A percentile compares a stretch with the other conserved stretches of the same genome.
These are phyloP conservation scores for Coregonus clupeaformis DNA, from an alignment of 2,113 vertebrate species.

Conservation along the genomic window DNA sequence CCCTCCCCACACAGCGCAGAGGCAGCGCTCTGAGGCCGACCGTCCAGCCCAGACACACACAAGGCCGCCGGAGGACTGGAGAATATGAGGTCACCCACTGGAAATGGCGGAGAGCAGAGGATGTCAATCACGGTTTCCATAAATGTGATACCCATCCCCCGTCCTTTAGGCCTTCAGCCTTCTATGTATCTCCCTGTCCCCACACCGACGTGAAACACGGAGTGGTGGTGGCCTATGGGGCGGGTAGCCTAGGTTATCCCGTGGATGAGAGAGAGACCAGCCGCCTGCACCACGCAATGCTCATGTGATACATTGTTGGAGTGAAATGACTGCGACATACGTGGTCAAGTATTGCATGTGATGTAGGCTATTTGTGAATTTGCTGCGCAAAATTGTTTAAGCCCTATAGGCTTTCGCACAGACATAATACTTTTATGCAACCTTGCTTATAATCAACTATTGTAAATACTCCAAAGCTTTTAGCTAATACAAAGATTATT, in stretches of 20 bases:
- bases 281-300: conserved; percentile 7
- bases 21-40: conserved; percentile 62
- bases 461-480: too few relatives aligned
- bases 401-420: too few relatives aligned
- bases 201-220: background rate
- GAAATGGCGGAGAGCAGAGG: conserved; percentile 59
- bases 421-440: too few relatives aligned
- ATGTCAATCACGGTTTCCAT: conserved; percentile 70
- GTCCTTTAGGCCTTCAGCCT: conserved; percentile 16
- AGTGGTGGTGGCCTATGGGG: conserved; percentile 47
- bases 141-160: conserved; percentile 54
- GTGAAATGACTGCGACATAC: conserved; percentile 42
- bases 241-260: background rate
- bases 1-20: conserved; percentile 41
- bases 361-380: too few relatives aligned
- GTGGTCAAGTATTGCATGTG: conserved; percentile 28
- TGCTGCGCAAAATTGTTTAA: too few relatives aligned
- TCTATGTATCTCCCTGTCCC: conserved; percentile 46
- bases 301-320: conserved; percentile 16
- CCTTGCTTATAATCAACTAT: too few relatives aligned
- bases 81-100: conserved; percentile 61
- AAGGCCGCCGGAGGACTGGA: conserved; percentile 39
- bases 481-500: too few relatives aligned
- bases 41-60: conserved; percentile 38
- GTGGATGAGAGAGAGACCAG: background rate